Evolutionary conservation across 1,140 invertebrate species (phyloP).

Genomic region (Helicoverpa zea): DNA sequence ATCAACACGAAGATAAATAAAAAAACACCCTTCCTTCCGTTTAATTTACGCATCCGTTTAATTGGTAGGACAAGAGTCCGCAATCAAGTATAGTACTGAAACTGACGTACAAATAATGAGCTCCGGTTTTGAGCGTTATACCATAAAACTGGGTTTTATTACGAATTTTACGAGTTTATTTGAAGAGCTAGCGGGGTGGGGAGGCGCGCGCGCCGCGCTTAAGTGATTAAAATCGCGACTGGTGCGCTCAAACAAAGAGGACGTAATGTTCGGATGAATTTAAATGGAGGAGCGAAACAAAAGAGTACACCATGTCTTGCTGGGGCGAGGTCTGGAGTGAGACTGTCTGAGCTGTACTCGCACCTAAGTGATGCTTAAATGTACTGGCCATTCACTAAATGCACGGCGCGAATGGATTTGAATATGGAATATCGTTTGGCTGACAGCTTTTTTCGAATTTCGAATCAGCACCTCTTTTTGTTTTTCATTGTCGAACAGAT

Average conservation of each 20-base stretch:
- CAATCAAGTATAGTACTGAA: constrained; percentile 50
- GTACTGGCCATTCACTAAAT: neutral
- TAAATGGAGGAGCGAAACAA: constrained; percentile 74
- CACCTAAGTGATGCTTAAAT: constrained; percentile 16
- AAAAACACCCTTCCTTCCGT: constrained; percentile 50
- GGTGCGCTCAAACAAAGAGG: constrained; percentile 70
- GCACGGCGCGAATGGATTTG: neutral
- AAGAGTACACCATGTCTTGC: constrained; percentile 54
- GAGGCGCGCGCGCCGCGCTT: constrained; percentile 62
- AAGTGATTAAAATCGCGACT: constrained; percentile 79
- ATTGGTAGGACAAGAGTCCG: constrained; percentile 56
- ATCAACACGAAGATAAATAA: constrained; percentile 24
- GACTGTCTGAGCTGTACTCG: constrained; percentile 27
- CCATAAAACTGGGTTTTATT: constrained; percentile 61
- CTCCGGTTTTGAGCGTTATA: constrained; percentile 47
- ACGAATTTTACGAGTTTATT: constrained; percentile 63
- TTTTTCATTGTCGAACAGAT: too few relatives aligned
- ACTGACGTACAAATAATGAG: constrained; percentile 58
- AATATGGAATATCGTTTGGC: neutral
- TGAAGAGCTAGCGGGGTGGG: constrained; percentile 50
- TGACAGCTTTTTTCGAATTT: neutral
- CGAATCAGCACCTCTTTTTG: too few relatives aligned
- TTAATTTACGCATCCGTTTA: constrained; percentile 65
- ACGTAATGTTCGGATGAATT: constrained; percentile 79
- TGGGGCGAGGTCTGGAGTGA: constrained; percentile 30